Evolutionary conservation across 2,888 invertebrate species (phyloP).

Genomic region (Anagyrus pseudococci): DNA sequence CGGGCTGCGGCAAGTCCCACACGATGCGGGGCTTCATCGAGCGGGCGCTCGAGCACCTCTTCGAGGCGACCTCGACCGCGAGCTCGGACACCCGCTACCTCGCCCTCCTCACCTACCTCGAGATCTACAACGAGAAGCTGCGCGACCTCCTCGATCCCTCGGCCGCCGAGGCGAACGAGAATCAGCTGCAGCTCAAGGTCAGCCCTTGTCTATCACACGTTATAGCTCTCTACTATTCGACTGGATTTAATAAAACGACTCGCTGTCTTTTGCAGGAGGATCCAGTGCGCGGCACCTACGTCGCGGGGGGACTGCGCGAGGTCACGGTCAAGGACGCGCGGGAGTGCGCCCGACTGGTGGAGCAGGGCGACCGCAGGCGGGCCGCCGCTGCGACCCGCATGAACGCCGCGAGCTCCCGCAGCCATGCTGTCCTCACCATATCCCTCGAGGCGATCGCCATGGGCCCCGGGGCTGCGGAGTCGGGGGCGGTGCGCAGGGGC

Average conservation of each 20-base stretch:
- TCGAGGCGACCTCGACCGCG: conserved; percentile 82
- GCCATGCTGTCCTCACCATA: conserved; percentile 88
- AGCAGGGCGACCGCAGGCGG: conserved; percentile 79
- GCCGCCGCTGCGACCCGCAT: conserved; percentile 86
- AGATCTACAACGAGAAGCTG: conserved; percentile 86
- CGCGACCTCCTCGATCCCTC: conserved; percentile 70
- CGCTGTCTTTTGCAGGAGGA: conserved; percentile 36
- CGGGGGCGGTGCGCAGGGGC: conserved; percentile 68
- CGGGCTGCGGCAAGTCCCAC: conserved; percentile 90
- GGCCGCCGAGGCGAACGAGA: conserved; percentile 64
- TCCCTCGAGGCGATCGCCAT: conserved; percentile 80
- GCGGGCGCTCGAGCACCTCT: conserved; percentile 85
- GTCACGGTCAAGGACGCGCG: conserved; percentile 74
- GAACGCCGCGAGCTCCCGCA: conserved; percentile 86
- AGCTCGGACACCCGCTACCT: conserved; percentile 69
- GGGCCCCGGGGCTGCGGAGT: conserved; percentile 53
- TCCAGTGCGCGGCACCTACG: conserved; percentile 71
- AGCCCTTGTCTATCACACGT: background rate
- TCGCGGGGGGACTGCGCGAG: conserved; percentile 64
- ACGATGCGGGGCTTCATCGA: conserved; percentile 81
- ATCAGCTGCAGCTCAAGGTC: conserved; percentile 68
- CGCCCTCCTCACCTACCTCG: conserved; percentile 80
- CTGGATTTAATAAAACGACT: background rate
- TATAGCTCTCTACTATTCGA: background rate
- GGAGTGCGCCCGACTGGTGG: conserved; percentile 79